A percentile compares a stretch with the other conserved stretches of the same genome.
These are phyloP conservation scores for Acronicta alni DNA, from an alignment of 2,888 invertebrate genomes.

Conservation along the genomic window DNA sequence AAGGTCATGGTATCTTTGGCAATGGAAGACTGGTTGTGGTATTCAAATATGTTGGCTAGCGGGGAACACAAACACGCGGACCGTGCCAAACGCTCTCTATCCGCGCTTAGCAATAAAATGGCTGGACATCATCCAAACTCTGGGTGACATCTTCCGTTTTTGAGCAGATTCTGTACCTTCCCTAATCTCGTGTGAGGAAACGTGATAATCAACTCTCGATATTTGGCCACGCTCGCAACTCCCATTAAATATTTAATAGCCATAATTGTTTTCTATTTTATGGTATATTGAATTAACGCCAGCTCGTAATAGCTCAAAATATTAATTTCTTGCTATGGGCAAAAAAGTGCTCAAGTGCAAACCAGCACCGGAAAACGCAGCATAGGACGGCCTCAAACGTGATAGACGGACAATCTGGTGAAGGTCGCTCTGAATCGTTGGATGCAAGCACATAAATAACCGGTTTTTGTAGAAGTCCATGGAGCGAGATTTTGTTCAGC, in stretches of 20 bases:
- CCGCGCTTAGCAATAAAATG: constrained; percentile 69
- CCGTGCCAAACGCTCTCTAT: constrained; percentile 71
- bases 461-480: too few relatives aligned
- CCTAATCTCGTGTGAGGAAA: constrained; percentile 6
- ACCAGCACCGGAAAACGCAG: too few relatives aligned
- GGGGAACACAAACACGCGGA: constrained; percentile 58
- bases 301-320: too few relatives aligned
- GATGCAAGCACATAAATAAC: too few relatives aligned
- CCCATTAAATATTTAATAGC: background rate
- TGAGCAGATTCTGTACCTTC: constrained; percentile 43
- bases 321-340: background rate
- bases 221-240: background rate
- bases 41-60: constrained; percentile 61
- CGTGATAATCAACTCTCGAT: background rate
- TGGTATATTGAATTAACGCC: background rate
- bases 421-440: too few relatives aligned
- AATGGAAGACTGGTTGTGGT: constrained; percentile 35
- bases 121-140: constrained; percentile 71
- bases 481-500: too few relatives aligned
- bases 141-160: constrained; percentile 58
- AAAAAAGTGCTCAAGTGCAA: background rate
- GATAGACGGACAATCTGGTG: too few relatives aligned
- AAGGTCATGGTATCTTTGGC: constrained; percentile 39
- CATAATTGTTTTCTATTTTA: background rate
- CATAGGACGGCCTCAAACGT: too few relatives aligned